Base-by-base conservation (phyloP, 2,797 vertebrate genomes). In the Cynodonichthys magdalenae region DNA sequence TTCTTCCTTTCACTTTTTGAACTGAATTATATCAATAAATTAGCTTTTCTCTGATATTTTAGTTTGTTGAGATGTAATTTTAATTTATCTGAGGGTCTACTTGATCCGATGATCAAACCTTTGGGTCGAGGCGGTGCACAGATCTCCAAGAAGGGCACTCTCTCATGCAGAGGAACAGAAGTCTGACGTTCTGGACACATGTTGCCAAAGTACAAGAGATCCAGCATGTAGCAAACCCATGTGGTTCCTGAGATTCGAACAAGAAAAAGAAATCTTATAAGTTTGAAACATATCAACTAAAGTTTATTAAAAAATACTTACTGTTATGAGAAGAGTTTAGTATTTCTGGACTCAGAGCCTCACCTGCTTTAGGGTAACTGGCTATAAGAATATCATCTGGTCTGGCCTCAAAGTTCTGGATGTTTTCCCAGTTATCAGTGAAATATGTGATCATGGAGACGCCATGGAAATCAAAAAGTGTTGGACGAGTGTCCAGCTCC, bases 141-240 rank as follows among this genome's bases (percentile, higher is more conserved):
- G 0, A 83, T 6, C 46, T 92, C 92, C 63, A 93, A 69, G 66
- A 92, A 91, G 8, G 90, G 89, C 10, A 92, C 89, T 81, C 88
- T 83, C 0, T 59, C 27, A 5, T 80, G 24, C 47, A 92, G 59
- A 10, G 89, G 88, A 24, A 75, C 4, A 9, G 86, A 77, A 0
- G 62, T 59, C 55, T 83, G 75, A 24, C 60, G 79, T 18, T 90
- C 83, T 28, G 81, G 79, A 47, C 4, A 28, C 7, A 4, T 45
- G 19, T 76, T 53, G 4, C 74, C 79, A 74, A 91, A 92, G 73
- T 90, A 83, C 44, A 93, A 75, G 9, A 90, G 77, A 48, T 92
- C 89, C 15, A 92, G 60, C 14, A 92, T 88, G 49, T 88, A 85
- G 0, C 90, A 91, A 11, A 88, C 74, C 90, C 89, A 92, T 0